Evolutionary conservation across 1,140 invertebrate species (phyloP), one percentile per base, ranked within the genome.

Genomic region (Helicoverpa armigera): DNA sequence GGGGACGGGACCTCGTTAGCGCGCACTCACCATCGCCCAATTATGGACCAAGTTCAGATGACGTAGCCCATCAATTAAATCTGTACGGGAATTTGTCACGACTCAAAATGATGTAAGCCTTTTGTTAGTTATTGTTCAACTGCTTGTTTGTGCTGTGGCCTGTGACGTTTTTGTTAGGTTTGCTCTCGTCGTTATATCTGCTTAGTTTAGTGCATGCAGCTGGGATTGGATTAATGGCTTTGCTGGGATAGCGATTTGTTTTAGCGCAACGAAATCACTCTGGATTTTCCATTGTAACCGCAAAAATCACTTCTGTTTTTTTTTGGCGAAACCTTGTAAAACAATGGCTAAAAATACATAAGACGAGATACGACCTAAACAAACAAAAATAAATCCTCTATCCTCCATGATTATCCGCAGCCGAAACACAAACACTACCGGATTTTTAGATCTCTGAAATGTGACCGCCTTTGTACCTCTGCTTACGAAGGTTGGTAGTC

Each of bases 21-120:
- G 84, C 54, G 73, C 79, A 86, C 82, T 88, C 79, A 85, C 56
- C 77, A 77, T 60, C 81, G 82, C 85, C 81, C 87, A 88, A 89
- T 89, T 88, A 90, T 87, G 79, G 79, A 88, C 82, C 86, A 85
- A 89, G 82, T 86, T 86, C 80, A 82, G 85, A 84, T 86, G 81
- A 83, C 72, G 82, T 80, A 75, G 84, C 82, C 84, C 83, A 84
- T 88, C 87, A 87, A 90, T 88, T 90, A 88, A 87, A 88, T 86
- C 61, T 72, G 82, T 81, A 85, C 75, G 77, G 83, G 79, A 82
- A 82, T 85, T 85, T 84, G 84, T 85, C 80, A 85, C 80, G 82
- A 83, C 76, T 67, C 16, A 56, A 35, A 76, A 79, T 81, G 51
- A 79, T 79, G 65, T 70, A 79, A 79, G 53, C 63, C 65, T 67